Percentiles rank a stretch among this genome's conserved stretches.
Conservation (phyloP, 1,140 invertebrate genomes). For the Bombus terrestris region DNA sequence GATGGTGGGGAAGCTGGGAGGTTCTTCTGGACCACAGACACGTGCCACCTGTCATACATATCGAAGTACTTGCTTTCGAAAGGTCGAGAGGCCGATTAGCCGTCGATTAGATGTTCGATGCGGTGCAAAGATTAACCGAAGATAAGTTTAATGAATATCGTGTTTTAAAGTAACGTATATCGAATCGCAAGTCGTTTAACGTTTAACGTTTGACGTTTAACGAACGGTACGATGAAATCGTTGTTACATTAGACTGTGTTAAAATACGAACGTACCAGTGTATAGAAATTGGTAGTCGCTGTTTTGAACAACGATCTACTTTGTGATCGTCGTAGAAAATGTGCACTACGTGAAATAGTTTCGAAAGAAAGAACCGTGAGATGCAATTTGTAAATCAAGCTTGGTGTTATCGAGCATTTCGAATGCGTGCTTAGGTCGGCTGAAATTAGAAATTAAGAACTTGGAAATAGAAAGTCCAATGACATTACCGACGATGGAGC, state of each 20-base stretch:
- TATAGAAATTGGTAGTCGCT: too few relatives aligned
- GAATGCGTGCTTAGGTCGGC: background rate
- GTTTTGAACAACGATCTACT: too few relatives aligned
- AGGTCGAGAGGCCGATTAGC: conserved; percentile 66
- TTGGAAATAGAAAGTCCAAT: conserved; percentile 11
- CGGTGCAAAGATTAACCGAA: conserved; percentile 25
- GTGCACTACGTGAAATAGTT: background rate
- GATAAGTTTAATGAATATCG: background rate
- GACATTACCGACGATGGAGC: conserved; percentile 60
- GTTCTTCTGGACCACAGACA: conserved; percentile 71
- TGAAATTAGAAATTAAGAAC: background rate
- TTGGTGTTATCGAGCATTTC: background rate
- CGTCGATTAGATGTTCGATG: conserved; percentile 50
- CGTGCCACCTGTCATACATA: conserved; percentile 74
- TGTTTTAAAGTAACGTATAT: background rate
- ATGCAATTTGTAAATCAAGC: background rate
- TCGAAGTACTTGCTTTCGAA: conserved; percentile 68
- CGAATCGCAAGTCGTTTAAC: background rate
- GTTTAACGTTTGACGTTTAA: too few relatives aligned
- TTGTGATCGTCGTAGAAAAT: background rate
- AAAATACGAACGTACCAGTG: background rate
- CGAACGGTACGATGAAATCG: background rate
- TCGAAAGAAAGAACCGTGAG: background rate
- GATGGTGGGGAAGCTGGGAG: conserved; percentile 68
- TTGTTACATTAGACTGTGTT: background rate